Evolutionary conservation across 1,140 invertebrate species (phyloP).

Genomic region (Holotrichia oblita): DNA sequence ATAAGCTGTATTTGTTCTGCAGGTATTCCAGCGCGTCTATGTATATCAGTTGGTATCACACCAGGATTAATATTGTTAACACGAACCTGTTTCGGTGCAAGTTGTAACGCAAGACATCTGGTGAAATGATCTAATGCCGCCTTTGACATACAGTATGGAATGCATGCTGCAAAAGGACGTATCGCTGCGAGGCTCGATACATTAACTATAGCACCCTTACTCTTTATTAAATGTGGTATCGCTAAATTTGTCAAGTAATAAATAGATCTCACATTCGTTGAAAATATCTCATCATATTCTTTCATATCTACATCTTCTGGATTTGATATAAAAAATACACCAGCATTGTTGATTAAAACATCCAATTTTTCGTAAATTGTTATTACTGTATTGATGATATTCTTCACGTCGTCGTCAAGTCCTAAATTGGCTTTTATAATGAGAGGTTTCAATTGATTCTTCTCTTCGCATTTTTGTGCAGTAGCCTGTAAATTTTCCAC

Average conservation of each 20-base stretch:
- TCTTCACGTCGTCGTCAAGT: conserved; percentile 71
- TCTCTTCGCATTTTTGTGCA: conserved; percentile 68
- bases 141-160: conserved; percentile 84
- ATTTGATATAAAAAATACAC: conserved; percentile 73
- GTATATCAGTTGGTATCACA: conserved; percentile 80
- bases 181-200: conserved; percentile 80
- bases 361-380: conserved; percentile 70
- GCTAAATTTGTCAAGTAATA: conserved; percentile 80
- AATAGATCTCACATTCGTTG: conserved; percentile 77
- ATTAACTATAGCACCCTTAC: conserved; percentile 82
- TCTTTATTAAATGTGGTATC: conserved; percentile 75
- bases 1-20: conserved; percentile 78
- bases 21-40: conserved; percentile 77
- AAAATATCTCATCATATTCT: conserved; percentile 78
- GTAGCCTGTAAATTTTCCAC: conserved; percentile 71
- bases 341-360: conserved; percentile 82
- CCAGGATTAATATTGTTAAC: conserved; percentile 83
- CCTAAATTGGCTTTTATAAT: conserved; percentile 71
- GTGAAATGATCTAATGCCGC: conserved; percentile 85
- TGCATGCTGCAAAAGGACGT: conserved; percentile 69
- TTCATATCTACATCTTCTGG: conserved; percentile 78
- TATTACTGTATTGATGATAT: conserved; percentile 69
- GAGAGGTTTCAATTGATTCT: conserved; percentile 63
- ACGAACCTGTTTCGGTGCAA: conserved; percentile 69
- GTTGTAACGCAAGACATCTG: conserved; percentile 74